Evolutionary conservation across 1,140 invertebrate species (phyloP).

Genomic region (Bombus superbus): DNA sequence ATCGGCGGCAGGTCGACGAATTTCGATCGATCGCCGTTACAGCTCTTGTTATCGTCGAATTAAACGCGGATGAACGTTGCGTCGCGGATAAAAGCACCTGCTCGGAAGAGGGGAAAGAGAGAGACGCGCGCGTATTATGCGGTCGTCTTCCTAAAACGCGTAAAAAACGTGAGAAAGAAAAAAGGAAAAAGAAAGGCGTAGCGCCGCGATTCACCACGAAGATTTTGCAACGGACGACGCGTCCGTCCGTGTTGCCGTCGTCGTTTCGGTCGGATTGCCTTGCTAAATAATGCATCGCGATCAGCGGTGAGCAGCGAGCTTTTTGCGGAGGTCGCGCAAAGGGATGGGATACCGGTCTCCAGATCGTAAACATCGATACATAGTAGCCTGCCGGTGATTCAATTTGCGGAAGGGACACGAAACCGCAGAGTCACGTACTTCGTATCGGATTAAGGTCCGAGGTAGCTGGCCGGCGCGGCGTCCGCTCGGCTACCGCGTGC

Average conservation of each 20-base stretch:
- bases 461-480: neutral
- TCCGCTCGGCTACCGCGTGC: neutral
- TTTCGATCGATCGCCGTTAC: slow-evolving; percentile 10
- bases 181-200: neutral
- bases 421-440: slow-evolving; percentile 60
- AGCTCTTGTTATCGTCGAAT: too few relatives aligned
- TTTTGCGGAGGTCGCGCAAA: slow-evolving; percentile 1
- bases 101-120: too few relatives aligned
- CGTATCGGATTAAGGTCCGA: slow-evolving; percentile 58
- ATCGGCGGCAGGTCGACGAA: neutral
- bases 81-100: too few relatives aligned
- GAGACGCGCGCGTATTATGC: too few relatives aligned
- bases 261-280: neutral
- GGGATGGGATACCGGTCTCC: slow-evolving; percentile 16
- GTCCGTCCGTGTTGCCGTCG: neutral
- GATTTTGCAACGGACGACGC: neutral
- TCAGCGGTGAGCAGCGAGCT: neutral
- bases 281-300: slow-evolving; percentile 46
- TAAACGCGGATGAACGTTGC: too few relatives aligned
- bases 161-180: too few relatives aligned
- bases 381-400: slow-evolving; percentile 60
- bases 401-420: slow-evolving; percentile 63
- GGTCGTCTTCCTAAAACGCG: too few relatives aligned
- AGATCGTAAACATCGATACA: slow-evolving; percentile 64
- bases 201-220: slow-evolving; percentile 3